phyloP scores from a whole-genome alignment of 1,140 invertebrate species.

The Eriosoma lanigerum region DNA sequence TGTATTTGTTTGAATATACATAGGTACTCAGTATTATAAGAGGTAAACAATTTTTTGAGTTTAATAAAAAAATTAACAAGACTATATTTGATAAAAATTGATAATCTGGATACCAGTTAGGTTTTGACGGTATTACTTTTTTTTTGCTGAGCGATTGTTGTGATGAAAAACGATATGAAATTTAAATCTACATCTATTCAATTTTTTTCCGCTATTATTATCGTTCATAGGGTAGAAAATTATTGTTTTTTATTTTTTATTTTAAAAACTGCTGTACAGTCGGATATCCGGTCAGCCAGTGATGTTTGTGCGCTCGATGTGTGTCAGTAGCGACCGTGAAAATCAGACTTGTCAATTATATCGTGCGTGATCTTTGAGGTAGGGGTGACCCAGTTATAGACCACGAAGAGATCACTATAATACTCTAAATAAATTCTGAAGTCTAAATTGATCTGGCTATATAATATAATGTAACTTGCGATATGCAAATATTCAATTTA shows the following conservation, averaged over 20 bases:
- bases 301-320: background rate
- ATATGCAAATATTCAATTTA: too few relatives aligned
- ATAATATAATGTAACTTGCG: too few relatives aligned
- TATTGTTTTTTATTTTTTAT: slow-evolving; percentile 1
- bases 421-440: too few relatives aligned
- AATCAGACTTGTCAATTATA: slow-evolving; percentile 37
- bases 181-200: background rate
- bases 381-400: slow-evolving; percentile 46
- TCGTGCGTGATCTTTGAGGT: background rate
- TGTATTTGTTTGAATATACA: background rate
- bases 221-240: background rate
- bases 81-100: background rate
- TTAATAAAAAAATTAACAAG: background rate
- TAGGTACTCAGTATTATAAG: background rate
- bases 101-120: background rate
- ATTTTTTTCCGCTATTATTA: slow-evolving; percentile 13
- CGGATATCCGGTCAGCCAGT: slow-evolving; percentile 36
- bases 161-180: background rate
- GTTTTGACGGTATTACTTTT: background rate
- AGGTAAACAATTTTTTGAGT: background rate
- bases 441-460: too few relatives aligned
- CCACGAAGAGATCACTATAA: slow-evolving; percentile 39
- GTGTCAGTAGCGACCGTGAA: slow-evolving; percentile 48
- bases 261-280: slow-evolving; percentile 8
- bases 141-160: background rate